phyloP scores from a whole-genome alignment of 2,888 invertebrate genomes.

The Ophion costatus region DNA sequence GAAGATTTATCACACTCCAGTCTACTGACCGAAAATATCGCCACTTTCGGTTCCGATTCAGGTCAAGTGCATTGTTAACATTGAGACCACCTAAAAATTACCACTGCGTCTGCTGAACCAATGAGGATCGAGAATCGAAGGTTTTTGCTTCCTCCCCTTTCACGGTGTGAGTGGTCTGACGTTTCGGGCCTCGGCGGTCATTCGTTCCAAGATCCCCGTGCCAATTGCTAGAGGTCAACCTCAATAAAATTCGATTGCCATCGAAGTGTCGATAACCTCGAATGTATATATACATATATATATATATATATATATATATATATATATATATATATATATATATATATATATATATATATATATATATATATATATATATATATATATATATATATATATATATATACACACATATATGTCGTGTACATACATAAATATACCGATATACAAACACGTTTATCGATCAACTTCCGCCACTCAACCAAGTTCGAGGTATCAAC shows the following conservation, averaged over 20 bases:
- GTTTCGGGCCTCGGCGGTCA: constrained; percentile 1
- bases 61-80: no score
- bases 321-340: constrained; percentile 6
- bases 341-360: constrained; percentile 13
- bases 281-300: constrained; percentile 63
- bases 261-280: constrained; percentile 35
- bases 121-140: neutral
- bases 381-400: constrained; percentile 29
- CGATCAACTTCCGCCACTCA: constrained; percentile 37
- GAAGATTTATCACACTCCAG: no score
- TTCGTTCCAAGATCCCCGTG: constrained; percentile 37
- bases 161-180: neutral
- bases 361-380: constrained; percentile 61
- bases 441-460: neutral
- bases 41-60: no score
- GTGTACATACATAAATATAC: constrained; percentile 33
- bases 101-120: neutral
- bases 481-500: constrained; percentile 14
- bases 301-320: neutral
- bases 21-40: no score
- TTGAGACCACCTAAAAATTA: neutral
- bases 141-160: neutral
- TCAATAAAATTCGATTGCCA: constrained; percentile 46
- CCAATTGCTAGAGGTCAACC: constrained; percentile 41
- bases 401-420: no score